These are phyloP conservation scores for Danio jaintianensis DNA, from an alignment of 2,797 vertebrate species.

Conservation along the genomic window DNA sequence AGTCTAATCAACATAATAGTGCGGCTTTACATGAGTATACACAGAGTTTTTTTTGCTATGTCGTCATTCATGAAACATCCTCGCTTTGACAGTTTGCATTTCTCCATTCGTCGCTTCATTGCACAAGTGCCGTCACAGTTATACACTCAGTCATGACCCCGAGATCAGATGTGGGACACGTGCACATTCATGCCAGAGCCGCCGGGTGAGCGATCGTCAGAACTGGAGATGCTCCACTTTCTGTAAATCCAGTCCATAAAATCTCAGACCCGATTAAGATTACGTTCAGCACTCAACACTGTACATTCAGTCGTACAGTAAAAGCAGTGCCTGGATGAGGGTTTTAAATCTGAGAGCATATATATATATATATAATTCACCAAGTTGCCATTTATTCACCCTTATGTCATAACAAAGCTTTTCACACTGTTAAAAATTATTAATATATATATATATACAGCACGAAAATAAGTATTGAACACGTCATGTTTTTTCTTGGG, in stretches of 20 bases:
- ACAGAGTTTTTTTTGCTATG: background rate
- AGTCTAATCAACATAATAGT: background rate
- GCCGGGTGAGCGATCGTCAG: background rate
- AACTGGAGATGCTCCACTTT: slow-evolving; percentile 8
- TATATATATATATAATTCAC: too few relatives aligned
- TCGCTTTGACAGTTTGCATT: background rate
- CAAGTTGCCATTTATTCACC: too few relatives aligned
- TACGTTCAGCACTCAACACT: background rate
- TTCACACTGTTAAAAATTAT: too few relatives aligned
- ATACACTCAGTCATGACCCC: background rate
- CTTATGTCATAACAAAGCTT: too few relatives aligned
- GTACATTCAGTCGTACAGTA: too few relatives aligned
- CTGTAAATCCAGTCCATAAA: background rate
- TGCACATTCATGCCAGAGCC: slow-evolving; percentile 3
- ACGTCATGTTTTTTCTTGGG: too few relatives aligned
- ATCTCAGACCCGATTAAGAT: background rate
- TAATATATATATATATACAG: too few relatives aligned
- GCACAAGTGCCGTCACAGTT: background rate
- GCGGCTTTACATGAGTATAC: background rate
- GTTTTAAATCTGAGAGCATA: background rate
- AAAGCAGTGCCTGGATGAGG: background rate
- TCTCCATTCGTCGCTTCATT: background rate
- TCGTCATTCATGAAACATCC: slow-evolving; percentile 14
- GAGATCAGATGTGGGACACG: background rate
- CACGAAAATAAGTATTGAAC: too few relatives aligned